Evolutionary conservation across 2,797 vertebrate species (phyloP), one percentile per base, ranked within the genome.

Genomic region (Eutrigla gurnardus): DNA sequence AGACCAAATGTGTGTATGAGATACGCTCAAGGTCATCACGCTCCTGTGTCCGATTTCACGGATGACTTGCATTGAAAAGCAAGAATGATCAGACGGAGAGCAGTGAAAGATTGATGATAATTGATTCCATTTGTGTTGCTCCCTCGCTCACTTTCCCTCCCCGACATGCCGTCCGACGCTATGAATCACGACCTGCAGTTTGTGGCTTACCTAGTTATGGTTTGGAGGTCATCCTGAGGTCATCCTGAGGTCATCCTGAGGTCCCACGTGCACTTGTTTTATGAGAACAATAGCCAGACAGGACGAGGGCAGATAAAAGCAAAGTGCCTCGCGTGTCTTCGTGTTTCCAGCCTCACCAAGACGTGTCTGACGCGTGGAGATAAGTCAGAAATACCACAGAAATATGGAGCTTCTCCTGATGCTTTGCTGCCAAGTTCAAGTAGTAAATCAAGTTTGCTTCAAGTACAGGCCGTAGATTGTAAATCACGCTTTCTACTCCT

Each of bases 181-280:
- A 65, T 78, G 36, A 83, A 79, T 83, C 67, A 85, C 37, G 18
- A 15, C 62, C 69, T 63, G 18, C 25, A 25, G 78, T 87, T 87
- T 86, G 86, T 79, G 47, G 55, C 60, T 70, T n/a, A 2, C 40
- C 18, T 61, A 47, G 83, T 74, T 80, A 86, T 65, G 63, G 36
- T 76, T 74, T 5, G 13, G 13, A 73, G 83, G 75, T 66, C 54
- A 65, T 43, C 45, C 50, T 71, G 78, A 77, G 80, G 75, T 66
- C 54, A 65, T 43, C 45, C 50, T 71, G 78, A 77, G 80, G 81
- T 88, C 70, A 69, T 58, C 33, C 35, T 52, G 25, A 25, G 25
- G 25, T 25, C 25, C 25, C 25, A 59, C 58, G 17, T 13, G 1
- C 33, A 0, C 2, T 57, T 77, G 70, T 62, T 85, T 84, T 74